Evolutionary conservation across 2,797 vertebrate species (phyloP).

Genomic region (Lagorchestes hirsutus): DNA sequence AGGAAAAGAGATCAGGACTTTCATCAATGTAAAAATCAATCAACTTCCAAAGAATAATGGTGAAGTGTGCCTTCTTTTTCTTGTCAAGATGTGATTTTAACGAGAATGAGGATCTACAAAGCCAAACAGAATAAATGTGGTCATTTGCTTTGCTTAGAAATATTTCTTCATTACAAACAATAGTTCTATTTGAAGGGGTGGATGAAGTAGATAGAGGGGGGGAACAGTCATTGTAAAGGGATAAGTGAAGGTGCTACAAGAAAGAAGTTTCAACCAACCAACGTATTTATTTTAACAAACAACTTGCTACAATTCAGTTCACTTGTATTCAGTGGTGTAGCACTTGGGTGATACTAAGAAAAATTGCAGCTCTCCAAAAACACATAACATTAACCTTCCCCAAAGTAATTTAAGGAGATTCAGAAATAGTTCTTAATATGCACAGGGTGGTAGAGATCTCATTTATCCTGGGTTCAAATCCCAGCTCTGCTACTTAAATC

Average conservation of each 20-base stretch:
- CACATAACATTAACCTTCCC: neutral
- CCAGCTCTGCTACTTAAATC: neutral
- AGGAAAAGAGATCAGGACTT: neutral
- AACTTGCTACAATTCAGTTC: neutral
- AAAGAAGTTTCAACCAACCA: neutral
- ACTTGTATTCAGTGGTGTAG: neutral
- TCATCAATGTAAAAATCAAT: neutral
- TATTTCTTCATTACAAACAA: neutral
- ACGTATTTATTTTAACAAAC: neutral
- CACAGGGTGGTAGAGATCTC: neutral
- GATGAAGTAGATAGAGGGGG: too few relatives aligned
- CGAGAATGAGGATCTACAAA: neutral
- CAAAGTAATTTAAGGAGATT: too few relatives aligned
- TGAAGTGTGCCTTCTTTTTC: neutral
- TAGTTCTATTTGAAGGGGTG: neutral
- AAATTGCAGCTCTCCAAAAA: neutral
- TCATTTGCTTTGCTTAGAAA: neutral
- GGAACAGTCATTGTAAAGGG: neutral
- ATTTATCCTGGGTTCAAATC: neutral
- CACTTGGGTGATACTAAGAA: neutral
- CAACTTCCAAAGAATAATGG: neutral
- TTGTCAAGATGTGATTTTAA: neutral
- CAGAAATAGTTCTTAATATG: neutral
- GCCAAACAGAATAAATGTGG: neutral
- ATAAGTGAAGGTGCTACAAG: neutral